A percentile compares a stretch with the other conserved stretches of the same genome.
Conservation (phyloP, 2,797 vertebrate genomes). For the Enteromius paludinosus region DNA sequence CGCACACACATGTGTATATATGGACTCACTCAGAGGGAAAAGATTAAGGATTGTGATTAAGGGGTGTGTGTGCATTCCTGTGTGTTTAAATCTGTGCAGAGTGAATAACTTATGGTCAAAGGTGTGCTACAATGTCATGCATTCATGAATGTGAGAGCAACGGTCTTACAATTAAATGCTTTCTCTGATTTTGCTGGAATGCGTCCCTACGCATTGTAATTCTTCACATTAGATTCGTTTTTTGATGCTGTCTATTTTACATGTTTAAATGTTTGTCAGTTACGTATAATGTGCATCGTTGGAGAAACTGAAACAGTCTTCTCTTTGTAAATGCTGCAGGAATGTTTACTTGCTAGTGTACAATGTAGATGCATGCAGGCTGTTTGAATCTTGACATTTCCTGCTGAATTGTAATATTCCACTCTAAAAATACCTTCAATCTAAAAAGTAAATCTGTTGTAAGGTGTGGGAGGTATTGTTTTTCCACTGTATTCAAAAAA, state of each 20-base stretch:
- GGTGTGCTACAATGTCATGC: background rate
- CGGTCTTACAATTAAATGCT: background rate
- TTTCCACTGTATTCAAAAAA: slow-evolving; percentile 6
- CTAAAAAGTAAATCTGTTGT: background rate
- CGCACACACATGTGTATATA: background rate
- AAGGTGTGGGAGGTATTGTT: background rate
- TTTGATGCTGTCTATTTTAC: background rate
- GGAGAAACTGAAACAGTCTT: background rate
- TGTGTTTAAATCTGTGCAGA: slow-evolving; percentile 2
- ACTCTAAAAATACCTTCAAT: background rate
- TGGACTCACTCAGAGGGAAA: background rate
- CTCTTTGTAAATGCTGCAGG: background rate
- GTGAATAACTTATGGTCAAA: background rate
- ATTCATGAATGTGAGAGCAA: background rate
- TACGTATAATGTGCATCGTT: too few species aligned
- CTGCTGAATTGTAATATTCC: background rate
- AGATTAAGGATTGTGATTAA: background rate
- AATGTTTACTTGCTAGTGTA: background rate
- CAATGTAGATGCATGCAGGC: background rate
- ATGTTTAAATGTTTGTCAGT: background rate
- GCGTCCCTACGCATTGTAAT: too few species aligned
- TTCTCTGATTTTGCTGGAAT: background rate
- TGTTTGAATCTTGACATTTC: background rate
- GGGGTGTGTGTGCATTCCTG: too few species aligned
- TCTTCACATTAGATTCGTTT: background rate